These are phyloP conservation scores for Ctenicera cuprea DNA, from an alignment of 2,888 invertebrate genomes.

Conservation along the genomic window DNA sequence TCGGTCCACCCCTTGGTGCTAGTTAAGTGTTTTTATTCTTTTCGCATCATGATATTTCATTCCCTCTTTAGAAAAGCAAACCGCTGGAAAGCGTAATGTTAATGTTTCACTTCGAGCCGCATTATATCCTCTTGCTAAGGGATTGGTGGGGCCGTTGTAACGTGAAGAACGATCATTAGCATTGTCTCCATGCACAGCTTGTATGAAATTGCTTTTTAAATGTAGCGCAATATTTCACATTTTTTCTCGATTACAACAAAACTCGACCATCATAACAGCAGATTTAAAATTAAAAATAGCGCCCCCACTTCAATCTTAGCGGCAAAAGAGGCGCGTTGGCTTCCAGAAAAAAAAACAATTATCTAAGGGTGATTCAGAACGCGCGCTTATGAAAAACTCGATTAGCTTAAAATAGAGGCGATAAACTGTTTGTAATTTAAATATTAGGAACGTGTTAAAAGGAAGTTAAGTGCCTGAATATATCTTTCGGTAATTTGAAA, in stretches of 20 bases:
- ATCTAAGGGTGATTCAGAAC: not conserved
- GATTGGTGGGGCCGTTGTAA: slow-evolving; percentile 38
- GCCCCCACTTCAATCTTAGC: slow-evolving; percentile 14
- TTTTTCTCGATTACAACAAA: slow-evolving; percentile 50
- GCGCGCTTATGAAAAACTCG: slow-evolving; percentile 16
- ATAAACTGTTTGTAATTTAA: slow-evolving; percentile 17
- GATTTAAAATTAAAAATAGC: slow-evolving; percentile 39
- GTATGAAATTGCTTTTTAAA: slow-evolving; percentile 54
- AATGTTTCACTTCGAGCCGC: slow-evolving; percentile 50
- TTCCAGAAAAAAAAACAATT: slow-evolving; percentile 9
- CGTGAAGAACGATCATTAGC: slow-evolving; percentile 54
- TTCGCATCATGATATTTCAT: slow-evolving; percentile 46
- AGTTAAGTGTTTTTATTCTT: slow-evolving; percentile 42
- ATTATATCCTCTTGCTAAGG: slow-evolving; percentile 41
- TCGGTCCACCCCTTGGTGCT: not conserved
- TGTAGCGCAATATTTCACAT: slow-evolving; percentile 52
- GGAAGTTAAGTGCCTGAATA: slow-evolving; percentile 27
- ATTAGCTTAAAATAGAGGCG: slow-evolving; percentile 18
- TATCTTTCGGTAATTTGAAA: slow-evolving; percentile 21
- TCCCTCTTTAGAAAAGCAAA: slow-evolving; percentile 40
- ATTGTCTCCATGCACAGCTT: slow-evolving; percentile 55
- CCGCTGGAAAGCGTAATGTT: slow-evolving; percentile 48
- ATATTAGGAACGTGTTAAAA: slow-evolving; percentile 24
- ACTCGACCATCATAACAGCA: slow-evolving; percentile 39
- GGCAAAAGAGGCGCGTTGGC: not conserved